A percentile compares a stretch with the other conserved stretches of the same genome.
phyloP scores from a whole-genome alignment of 1,140 invertebrate genomes.

The Gryllus bimaculatus region DNA sequence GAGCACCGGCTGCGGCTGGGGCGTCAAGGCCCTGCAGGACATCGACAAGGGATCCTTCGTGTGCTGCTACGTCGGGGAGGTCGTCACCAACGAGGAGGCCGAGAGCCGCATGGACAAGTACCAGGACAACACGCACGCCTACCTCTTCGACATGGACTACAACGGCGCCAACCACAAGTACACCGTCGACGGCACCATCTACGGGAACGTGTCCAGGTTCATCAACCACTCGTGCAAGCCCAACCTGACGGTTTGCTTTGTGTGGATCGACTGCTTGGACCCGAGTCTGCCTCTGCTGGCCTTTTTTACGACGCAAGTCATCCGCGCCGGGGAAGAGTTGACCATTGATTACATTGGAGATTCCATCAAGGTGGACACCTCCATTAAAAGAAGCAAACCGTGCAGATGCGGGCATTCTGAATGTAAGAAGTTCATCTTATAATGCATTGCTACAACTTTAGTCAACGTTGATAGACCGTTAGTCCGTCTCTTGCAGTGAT shows the following conservation, averaged over 20 bases:
- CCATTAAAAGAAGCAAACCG: not conserved
- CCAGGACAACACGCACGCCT: constrained; percentile 74
- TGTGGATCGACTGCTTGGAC: constrained; percentile 86
- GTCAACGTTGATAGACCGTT: no score
- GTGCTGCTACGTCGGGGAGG: constrained; percentile 86
- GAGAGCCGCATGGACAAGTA: constrained; percentile 71
- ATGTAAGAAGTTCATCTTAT: not conserved
- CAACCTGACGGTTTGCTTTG: constrained; percentile 80
- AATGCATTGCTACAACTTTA: not conserved
- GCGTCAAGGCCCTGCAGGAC: constrained; percentile 65
- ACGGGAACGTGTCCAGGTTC: constrained; percentile 87
- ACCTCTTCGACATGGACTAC: constrained; percentile 91
- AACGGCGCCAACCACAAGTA: constrained; percentile 65
- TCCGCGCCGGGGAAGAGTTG: constrained; percentile 74
- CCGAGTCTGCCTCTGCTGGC: constrained; percentile 78
- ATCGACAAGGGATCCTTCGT: constrained; percentile 77
- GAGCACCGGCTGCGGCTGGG: constrained; percentile 82
- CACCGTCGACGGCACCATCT: constrained; percentile 75
- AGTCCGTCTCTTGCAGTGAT: no score
- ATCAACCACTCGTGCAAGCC: constrained; percentile 95
- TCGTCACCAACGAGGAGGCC: constrained; percentile 86
- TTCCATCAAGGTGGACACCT: not conserved
- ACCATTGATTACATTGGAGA: constrained; percentile 74
- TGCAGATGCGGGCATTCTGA: not conserved
- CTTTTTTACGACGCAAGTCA: constrained; percentile 72